Base-by-base conservation (phyloP, 1,140 invertebrate genomes). In the Oedothorax gibbosus region DNA sequence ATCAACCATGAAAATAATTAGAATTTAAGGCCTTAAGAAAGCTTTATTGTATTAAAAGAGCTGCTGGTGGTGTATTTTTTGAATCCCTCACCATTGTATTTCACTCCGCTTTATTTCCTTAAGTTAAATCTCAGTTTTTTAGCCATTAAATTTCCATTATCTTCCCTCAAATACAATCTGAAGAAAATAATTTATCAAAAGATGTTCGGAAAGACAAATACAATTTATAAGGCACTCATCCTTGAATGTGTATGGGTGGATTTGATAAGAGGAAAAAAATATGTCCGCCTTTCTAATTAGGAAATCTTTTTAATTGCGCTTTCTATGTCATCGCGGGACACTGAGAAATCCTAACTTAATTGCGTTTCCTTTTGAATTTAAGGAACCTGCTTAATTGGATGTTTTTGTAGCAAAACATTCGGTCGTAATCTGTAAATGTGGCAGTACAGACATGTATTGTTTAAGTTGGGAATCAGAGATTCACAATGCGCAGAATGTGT, bases 241-340 rank as follows among this genome's bases (percentile, higher is more conserved):
- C 54, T n/a, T 75, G 20, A 18, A 57, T 79, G 53, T 64, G 64
- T 15, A 54, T 73, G 57, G 62, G 68, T 73, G 72, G 68, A 73
- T 82, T 82, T 82, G 57, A 73, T 73, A 49, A 15, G 7, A 8
- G 50, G 56, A 54, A 64, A 82, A 73, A 82, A 82, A 15, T 64
- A 82, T 73, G 51, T 35, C 35, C 53, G 57, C 65, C 69, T 71
- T 53, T 20, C 69, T 82, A 82, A 82, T 82, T 82, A 82, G 80
- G 80, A 60, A 65, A 50, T 82, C 80, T 82, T 82, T 82, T 82
- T 82, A 82, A 82, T 82, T 82, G 80, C 80, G 72, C 69, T 72
- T 64, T 82, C 69, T 73, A 53, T 72, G 65, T 71, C 53, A 81
- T 71, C 62, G 15, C 53, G 54, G 69, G 54, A 57, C 20, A 68